Evolutionary conservation across 2,888 invertebrate species (phyloP).

Genomic region (Myathropa florea): DNA sequence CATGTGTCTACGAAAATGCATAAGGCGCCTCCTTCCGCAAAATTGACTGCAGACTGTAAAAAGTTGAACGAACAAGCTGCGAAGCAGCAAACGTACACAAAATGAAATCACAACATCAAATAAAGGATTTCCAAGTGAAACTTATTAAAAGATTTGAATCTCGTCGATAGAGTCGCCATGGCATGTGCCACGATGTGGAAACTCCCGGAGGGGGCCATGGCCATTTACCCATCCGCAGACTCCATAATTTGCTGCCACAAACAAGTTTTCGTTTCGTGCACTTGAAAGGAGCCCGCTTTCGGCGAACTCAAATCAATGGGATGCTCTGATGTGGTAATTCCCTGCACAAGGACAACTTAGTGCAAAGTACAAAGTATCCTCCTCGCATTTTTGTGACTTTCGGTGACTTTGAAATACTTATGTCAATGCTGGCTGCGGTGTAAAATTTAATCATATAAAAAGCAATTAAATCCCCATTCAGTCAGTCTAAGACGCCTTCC

Average conservation of each 20-base stretch:
- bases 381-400: background rate
- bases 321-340: conserved; percentile 10
- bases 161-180: conserved; percentile 74
- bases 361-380: background rate
- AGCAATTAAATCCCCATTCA: conserved; percentile 60
- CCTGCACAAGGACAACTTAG: conserved; percentile 9
- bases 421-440: conserved; percentile 22
- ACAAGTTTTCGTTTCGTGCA: conserved; percentile 48
- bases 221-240: background rate
- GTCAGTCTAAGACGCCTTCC: conserved; percentile 1
- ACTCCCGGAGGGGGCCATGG: background rate
- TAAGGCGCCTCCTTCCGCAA: too few species aligned
- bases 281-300: conserved; percentile 34
- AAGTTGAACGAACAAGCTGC: too few species aligned
- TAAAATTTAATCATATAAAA: conserved; percentile 54
- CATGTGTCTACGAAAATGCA: too few species aligned
- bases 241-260: conserved; percentile 51
- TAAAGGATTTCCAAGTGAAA: conserved; percentile 74
- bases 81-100: background rate
- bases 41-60: too few species aligned
- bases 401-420: conserved; percentile 25
- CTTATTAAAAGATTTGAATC: conserved; percentile 79
- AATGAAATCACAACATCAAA: background rate
- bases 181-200: background rate
- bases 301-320: background rate